phyloP scores from a whole-genome alignment of 2,113 vertebrate genomes.

The Bothrops jararaca region DNA sequence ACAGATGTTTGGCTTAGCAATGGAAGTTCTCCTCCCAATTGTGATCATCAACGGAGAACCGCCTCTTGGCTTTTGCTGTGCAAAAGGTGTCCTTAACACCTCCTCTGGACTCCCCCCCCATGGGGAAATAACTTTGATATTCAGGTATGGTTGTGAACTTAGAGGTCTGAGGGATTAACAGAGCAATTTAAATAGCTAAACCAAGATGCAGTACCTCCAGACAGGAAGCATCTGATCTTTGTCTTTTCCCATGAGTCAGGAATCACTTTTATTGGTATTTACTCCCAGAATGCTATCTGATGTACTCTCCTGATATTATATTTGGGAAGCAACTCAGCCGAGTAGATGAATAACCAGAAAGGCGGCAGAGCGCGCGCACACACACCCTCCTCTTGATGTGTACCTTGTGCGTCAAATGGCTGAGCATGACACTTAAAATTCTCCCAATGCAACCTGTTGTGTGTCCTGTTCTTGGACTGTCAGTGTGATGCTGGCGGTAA shows the following conservation, averaged over 20 bases:
- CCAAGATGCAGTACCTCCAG: not conserved
- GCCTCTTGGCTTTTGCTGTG: not conserved
- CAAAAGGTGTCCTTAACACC: not conserved
- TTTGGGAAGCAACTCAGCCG: not conserved
- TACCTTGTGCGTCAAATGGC: not conserved
- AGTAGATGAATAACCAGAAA: not conserved
- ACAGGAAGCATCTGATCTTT: not conserved
- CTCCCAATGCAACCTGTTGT: too few species aligned
- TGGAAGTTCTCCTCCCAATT: not conserved
- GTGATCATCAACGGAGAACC: not conserved
- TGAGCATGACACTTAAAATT: not conserved
- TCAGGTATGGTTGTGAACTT: not conserved
- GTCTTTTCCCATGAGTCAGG: not conserved
- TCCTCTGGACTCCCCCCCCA: not conserved
- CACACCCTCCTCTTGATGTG: too few species aligned
- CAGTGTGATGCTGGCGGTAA: not conserved
- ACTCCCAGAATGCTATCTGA: not conserved
- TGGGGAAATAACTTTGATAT: not conserved
- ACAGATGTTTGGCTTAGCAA: not conserved
- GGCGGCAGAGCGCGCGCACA: not conserved
- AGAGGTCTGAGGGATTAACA: not conserved
- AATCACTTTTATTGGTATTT: not conserved
- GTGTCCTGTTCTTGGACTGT: not conserved
- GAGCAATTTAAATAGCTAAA: not conserved
- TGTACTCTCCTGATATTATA: not conserved